Percentiles rank a stretch among this genome's conserved stretches.
Evolutionary conservation across 2,888 invertebrate genomes (phyloP).

Genomic region (Leucophora obtusa): DNA sequence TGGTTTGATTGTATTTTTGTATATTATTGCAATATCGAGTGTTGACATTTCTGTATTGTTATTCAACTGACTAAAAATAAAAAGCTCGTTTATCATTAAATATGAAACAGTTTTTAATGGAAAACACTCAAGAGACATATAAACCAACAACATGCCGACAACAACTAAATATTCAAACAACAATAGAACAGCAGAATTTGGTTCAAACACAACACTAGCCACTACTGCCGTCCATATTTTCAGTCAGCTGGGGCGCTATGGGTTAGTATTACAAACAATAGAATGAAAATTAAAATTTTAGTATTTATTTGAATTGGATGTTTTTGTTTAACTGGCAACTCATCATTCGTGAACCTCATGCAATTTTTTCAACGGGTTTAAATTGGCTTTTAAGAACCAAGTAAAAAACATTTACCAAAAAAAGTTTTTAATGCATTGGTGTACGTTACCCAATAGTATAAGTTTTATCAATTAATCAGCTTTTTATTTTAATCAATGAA

Average conservation of each 20-base stretch:
- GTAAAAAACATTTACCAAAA: too few species aligned
- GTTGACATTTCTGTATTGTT: conserved; percentile 36
- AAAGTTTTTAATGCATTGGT: too few species aligned
- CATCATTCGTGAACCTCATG: too few species aligned
- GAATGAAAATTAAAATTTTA: too few species aligned
- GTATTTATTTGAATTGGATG: too few species aligned
- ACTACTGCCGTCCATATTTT: neutral
- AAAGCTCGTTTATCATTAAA: conserved; percentile 62
- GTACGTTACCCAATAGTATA: too few species aligned
- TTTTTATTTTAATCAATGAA: too few species aligned
- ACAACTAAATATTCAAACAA: neutral
- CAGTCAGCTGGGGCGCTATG: neutral
- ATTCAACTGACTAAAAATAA: conserved; percentile 26
- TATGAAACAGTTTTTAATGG: conserved; percentile 57
- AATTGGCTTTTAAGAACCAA: too few species aligned
- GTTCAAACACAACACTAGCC: neutral
- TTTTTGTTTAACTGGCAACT: too few species aligned
- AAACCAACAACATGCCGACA: neutral
- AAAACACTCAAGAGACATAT: conserved; percentile 42
- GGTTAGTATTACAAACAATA: neutral
- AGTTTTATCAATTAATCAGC: too few species aligned
- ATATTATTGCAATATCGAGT: conserved; percentile 42
- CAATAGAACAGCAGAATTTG: conserved; percentile 2
- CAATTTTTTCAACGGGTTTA: too few species aligned
- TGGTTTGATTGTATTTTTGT: conserved; percentile 8